Conservation (phyloP, 2,797 vertebrate genomes). For the Leucoraja ocellata region DNA sequence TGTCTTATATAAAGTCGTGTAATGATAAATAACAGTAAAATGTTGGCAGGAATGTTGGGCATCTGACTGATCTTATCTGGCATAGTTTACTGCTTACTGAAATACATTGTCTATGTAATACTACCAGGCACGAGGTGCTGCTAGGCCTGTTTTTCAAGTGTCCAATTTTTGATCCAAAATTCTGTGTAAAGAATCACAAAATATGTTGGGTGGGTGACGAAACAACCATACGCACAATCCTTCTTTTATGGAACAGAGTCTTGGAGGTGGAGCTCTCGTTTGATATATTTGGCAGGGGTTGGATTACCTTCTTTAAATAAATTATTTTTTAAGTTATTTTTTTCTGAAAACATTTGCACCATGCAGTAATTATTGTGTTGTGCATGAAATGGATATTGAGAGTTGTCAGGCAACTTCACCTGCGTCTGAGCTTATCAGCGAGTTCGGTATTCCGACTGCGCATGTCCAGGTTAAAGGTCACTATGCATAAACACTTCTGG, state of each 20-base stretch:
- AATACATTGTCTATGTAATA: not conserved
- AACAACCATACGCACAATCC: not conserved
- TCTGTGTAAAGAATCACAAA: not conserved
- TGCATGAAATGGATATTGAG: not conserved
- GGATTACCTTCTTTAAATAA: not conserved
- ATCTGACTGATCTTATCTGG: not conserved
- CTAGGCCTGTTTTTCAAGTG: not conserved
- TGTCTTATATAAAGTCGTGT: not conserved
- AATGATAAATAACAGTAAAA: slow-evolving; percentile 13
- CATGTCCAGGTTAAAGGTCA: too few relatives aligned
- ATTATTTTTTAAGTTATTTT: not conserved
- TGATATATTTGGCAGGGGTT: not conserved
- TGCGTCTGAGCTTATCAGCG: not conserved
- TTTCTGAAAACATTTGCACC: too few relatives aligned
- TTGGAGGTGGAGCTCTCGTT: not conserved
- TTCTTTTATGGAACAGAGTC: not conserved
- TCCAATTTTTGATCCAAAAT: not conserved
- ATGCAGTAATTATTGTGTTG: not conserved
- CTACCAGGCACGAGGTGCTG: not conserved
- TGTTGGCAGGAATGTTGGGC: not conserved
- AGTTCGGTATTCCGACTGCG: too few relatives aligned
- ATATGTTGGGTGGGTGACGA: not conserved
- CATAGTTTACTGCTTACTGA: not conserved
- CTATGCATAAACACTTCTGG: too few relatives aligned
- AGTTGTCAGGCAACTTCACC: not conserved